phyloP scores from a whole-genome alignment of 2,113 vertebrate genomes.

The Saccopteryx bilineata region DNA sequence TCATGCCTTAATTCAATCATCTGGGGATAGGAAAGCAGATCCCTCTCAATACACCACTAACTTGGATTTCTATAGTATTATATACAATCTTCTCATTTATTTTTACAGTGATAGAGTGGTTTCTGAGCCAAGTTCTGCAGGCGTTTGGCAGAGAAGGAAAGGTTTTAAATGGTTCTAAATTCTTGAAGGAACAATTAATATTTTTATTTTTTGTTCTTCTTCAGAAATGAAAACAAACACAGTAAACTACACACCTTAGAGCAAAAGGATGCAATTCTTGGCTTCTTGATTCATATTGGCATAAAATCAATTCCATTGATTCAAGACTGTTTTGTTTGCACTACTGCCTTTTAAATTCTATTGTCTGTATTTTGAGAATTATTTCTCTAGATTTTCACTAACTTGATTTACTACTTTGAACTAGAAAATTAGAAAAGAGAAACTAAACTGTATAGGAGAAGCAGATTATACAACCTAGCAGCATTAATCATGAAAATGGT shows the following conservation, averaged over 20 bases:
- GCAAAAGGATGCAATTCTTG: background rate
- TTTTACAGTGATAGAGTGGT: constrained; percentile 65
- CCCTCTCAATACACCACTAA: constrained; percentile 66
- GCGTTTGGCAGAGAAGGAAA: constrained; percentile 7
- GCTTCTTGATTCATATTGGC: background rate
- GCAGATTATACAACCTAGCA: background rate
- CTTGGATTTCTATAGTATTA: constrained; percentile 77
- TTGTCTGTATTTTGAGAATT: background rate
- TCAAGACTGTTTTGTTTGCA: background rate
- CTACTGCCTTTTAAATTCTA: background rate
- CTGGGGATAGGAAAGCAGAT: constrained; percentile 79
- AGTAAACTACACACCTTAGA: background rate
- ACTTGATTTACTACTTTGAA: constrained; percentile 23
- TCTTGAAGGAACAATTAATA: constrained; percentile 40
- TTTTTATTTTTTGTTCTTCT: constrained; percentile 59
- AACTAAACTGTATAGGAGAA: background rate
- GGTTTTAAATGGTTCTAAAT: constrained; percentile 61
- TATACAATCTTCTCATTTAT: constrained; percentile 80
- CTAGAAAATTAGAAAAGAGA: constrained; percentile 10
- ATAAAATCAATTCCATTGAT: constrained; percentile 17
- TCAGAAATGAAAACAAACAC: constrained; percentile 42
- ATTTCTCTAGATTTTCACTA: background rate
- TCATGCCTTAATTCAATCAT: constrained; percentile 75
- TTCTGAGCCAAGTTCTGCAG: constrained; percentile 76
- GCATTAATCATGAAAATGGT: background rate